Evolutionary conservation across 2,113 vertebrate species (phyloP).

Genomic region (Chlorodrepanis virens): DNA sequence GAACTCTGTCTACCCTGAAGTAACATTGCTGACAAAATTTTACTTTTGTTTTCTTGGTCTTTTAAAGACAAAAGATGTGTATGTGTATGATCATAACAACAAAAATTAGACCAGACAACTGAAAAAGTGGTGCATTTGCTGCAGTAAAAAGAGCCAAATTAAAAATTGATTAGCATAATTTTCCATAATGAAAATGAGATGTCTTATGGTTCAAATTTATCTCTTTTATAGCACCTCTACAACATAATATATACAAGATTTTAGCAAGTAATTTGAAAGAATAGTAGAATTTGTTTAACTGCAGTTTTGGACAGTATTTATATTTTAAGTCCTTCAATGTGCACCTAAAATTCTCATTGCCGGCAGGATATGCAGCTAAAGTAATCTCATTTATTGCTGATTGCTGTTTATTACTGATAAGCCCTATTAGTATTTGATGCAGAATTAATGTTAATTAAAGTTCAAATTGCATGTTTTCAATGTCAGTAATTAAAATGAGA

Average conservation of each 20-base stretch:
- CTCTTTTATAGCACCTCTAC: background rate
- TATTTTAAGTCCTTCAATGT: background rate
- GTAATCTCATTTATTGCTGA: background rate
- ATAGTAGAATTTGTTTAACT: background rate
- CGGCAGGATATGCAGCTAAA: background rate
- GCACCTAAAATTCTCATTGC: background rate
- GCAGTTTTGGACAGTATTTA: background rate
- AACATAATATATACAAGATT: background rate
- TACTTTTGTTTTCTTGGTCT: background rate
- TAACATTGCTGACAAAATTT: background rate
- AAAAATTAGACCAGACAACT: background rate
- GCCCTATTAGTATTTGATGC: background rate
- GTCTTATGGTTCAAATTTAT: background rate
- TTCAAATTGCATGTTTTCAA: background rate
- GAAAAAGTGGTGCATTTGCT: background rate
- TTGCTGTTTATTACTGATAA: conserved; percentile 29
- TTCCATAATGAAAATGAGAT: background rate
- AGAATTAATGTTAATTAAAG: conserved; percentile 23
- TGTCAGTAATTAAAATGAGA: background rate
- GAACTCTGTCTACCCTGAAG: background rate
- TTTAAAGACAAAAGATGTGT: background rate
- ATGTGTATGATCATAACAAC: background rate
- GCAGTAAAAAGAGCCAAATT: background rate
- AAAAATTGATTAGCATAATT: background rate
- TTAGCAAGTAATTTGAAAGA: background rate